Percentiles rank a stretch among this genome's conserved stretches.
phyloP scores from a whole-genome alignment of 2,888 invertebrate species.

The Listrodromus nycthemerus region DNA sequence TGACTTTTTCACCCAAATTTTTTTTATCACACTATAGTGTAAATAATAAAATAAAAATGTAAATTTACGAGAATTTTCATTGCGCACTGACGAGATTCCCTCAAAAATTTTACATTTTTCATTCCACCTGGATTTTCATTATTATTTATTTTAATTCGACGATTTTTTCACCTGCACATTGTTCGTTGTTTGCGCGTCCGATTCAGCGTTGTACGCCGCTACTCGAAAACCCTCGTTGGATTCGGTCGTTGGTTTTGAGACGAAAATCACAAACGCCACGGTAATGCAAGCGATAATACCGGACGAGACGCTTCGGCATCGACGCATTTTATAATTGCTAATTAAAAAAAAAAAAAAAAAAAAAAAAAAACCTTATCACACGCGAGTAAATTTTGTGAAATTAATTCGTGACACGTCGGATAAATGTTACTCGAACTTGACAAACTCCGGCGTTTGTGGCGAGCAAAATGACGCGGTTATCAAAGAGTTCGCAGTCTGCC shows the following conservation, averaged over 20 bases:
- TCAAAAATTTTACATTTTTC: neutral
- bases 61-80: neutral
- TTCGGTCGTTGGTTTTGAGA: constrained; percentile 70
- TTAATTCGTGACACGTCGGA: constrained; percentile 2
- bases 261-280: constrained; percentile 71
- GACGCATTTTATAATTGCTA: constrained; percentile 72
- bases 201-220: constrained; percentile 3
- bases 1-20: constrained; percentile 35
- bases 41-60: neutral
- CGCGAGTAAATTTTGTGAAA: constrained; percentile 7
- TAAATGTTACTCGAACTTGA: neutral
- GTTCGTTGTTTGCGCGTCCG: constrained; percentile 45
- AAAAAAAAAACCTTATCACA: neutral
- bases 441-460: constrained; percentile 29
- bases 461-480: constrained; percentile 48
- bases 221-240: constrained; percentile 38
- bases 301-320: constrained; percentile 72
- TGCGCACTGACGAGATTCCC: no score
- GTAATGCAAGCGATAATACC: constrained; percentile 71
- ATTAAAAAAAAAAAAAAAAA: neutral
- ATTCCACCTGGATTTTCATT: neutral
- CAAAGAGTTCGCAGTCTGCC: constrained; percentile 72
- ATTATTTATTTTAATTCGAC: neutral
- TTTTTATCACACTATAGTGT: neutral
- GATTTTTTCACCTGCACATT: constrained; percentile 55